Evolutionary conservation across 2,113 vertebrate genomes (phyloP), one percentile per base, ranked within the genome.

Genomic region (Ptyas mucosa): DNA sequence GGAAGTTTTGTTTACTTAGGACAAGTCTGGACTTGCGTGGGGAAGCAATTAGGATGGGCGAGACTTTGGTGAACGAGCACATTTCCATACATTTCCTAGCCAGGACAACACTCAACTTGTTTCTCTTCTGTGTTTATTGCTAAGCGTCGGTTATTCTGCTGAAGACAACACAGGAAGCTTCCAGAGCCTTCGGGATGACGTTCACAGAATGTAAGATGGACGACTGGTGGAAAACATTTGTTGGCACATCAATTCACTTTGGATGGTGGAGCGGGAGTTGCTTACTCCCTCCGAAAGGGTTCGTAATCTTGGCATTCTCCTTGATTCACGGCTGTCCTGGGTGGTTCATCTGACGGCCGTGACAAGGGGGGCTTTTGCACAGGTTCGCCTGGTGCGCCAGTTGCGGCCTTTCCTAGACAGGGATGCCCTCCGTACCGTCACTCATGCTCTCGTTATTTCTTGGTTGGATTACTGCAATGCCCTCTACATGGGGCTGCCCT

Each of bases 1-100:
- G 88, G 94, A 86, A 69, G 58, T 91, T 94, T 95, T 94, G 12
- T 93, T 95, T 96, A 55, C 85, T 1, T 95, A 89, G 90, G 11
- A 85, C 92, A 94, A 92, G 92, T 20, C 87, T 3, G 53, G 23
- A 55, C 93, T 94, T 0, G 0, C 23, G 34, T 20, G n/a, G 52
- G 89, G 88, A 96, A 8, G 46, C 39, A 94, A 93, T 92, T 43
- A 88, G 87, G 24, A 75, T 53, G 55, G 89, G 92, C 23, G 0
- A 0, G 24, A 91, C 89, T 21, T 69, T 11, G 86, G 39, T 81
- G 89, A 94, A 94, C 95, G 86, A 69, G 69, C 89, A 92, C 29
- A 90, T 94, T 95, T 94, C 55, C 90, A 87, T 88, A 1, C 87
- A 23, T 91, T 96, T 94, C 89, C 92, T 93, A 54, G 7, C 23